Percentiles rank a stretch among this genome's conserved stretches.
Conservation (phyloP, 1,140 invertebrate species). For the Ephestia elutella region DNA sequence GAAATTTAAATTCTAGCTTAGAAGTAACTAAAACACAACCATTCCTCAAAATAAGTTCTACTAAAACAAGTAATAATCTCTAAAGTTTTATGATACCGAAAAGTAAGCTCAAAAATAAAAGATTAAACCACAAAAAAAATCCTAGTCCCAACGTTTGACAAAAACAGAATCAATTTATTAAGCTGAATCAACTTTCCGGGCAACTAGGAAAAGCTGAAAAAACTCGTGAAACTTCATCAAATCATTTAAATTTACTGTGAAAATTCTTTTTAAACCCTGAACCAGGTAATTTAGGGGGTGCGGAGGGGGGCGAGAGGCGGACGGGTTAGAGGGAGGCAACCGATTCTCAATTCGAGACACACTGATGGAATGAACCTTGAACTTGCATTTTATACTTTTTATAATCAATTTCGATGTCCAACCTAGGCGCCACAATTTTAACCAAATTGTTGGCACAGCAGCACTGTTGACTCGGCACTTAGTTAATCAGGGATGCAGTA, state of each 20-base stretch:
- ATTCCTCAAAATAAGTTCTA: no score
- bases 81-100: no score
- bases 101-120: no score
- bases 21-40: no score
- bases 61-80: no score
- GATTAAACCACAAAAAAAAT: no score
- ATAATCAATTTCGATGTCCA: neutral
- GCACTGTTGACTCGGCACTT: no score
- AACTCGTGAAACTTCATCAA: constrained; percentile 20
- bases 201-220: neutral
- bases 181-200: neutral
- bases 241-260: constrained; percentile 30
- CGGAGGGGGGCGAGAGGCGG: neutral
- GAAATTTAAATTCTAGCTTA: no score
- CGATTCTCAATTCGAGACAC: neutral
- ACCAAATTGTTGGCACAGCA: no score
- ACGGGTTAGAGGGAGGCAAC: neutral
- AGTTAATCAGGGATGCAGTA: no score
- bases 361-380: neutral
- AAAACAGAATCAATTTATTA: neutral
- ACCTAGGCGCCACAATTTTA: no score
- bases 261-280: constrained; percentile 26
- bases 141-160: neutral
- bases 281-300: constrained; percentile 21
- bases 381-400: no score